Base-by-base conservation (phyloP, 1,140 invertebrate species). In the Papilio aristodemus region DNA sequence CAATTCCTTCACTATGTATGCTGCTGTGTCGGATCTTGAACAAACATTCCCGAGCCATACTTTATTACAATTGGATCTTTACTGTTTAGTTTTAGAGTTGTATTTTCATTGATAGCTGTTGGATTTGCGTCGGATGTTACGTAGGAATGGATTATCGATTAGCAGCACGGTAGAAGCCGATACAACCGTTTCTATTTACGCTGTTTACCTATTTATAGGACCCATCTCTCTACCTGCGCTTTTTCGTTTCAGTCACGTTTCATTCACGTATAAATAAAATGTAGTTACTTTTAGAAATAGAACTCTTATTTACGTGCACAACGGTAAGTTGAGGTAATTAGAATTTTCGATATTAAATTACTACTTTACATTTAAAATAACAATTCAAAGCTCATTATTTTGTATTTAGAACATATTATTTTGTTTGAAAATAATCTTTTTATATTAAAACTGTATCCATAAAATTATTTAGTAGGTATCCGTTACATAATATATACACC, bases 121-220 rank as follows among this genome's bases (percentile, higher is more conserved):
- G 59, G 63, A 72, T 71, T 76, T 85, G 68, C 71, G 68, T 58
- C 71, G 68, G 74, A 77, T 71, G 54, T 66, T 68, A 43, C 63
- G 68, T 68, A 68, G 38, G 68, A 67, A 75, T 77, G 68, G 50
- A 59, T 80, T 89, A 91, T 91, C 86, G 89, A 91, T 91, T 88
- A 85, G 85, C 82, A 83, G 86, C 77, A 77, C 46, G 80, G 81
- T 80, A 75, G 75, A 70, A 82, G 80, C 76, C 83, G 81, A 91
- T 89, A 89, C 85, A 87, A 86, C 81, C 80, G 82, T 75, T 86
- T 84, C 83, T 89, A 89, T 89, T 91, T 89, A 91, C 81, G 83
- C 83, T 89, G 79, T 81, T 89, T 87, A 89, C 85, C 86, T 89
- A 91, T 91, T 91, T 91, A 90, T 91, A 91, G 80, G 67, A 85